These are phyloP conservation scores for Ginglymostoma cirratum DNA, from an alignment of 2,113 vertebrate genomes.

Conservation along the genomic window DNA sequence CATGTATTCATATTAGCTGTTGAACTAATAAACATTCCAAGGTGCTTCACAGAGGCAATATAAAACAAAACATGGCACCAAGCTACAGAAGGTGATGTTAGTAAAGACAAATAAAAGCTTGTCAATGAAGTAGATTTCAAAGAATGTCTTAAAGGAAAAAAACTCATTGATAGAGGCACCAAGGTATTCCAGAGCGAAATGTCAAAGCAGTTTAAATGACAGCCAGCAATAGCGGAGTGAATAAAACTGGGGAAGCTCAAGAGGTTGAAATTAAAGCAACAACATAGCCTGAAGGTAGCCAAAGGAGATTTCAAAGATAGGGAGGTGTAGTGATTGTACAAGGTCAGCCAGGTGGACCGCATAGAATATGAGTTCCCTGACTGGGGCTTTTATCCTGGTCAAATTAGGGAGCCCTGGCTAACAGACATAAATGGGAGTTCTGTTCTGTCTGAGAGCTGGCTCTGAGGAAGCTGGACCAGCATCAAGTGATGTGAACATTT, in stretches of 20 bases:
- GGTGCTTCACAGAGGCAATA: not conserved
- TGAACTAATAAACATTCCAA: not conserved
- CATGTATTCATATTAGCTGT: not conserved
- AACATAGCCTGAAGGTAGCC: not conserved
- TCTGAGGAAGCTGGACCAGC: no score
- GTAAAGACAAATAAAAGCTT: not conserved
- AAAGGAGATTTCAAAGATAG: not conserved
- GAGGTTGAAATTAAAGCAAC: not conserved
- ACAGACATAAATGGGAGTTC: no score
- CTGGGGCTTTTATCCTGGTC: no score
- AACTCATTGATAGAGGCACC: not conserved
- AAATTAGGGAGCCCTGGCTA: no score
- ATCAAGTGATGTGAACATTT: no score
- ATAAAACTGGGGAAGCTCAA: not conserved
- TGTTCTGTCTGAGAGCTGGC: no score
- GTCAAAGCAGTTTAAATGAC: not conserved
- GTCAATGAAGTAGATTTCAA: not conserved
- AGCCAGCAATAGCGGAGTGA: not conserved
- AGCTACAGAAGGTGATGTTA: not conserved
- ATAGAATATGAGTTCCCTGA: no score
- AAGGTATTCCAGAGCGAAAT: not conserved
- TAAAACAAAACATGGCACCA: not conserved
- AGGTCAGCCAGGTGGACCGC: no score
- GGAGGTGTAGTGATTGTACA: no score
- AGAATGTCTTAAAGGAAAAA: not conserved